phyloP scores from a whole-genome alignment of 2,888 invertebrate species.

The Charanyca ferruginea region DNA sequence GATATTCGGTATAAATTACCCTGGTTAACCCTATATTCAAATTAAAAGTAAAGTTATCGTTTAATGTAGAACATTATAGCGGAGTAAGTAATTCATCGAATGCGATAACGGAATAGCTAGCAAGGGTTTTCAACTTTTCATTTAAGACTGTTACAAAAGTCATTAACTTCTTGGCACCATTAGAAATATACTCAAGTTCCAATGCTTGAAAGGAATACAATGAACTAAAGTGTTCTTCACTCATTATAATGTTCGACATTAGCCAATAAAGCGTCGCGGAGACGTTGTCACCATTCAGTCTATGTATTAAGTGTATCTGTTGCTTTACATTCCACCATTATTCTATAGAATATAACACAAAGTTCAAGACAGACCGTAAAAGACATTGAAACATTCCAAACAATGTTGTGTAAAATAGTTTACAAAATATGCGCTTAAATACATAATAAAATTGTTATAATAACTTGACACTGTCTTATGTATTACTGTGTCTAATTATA shows the following conservation, averaged over 20 bases:
- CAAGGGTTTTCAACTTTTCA: constrained; percentile 38
- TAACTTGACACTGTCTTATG: constrained; percentile 82
- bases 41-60: constrained; percentile 51
- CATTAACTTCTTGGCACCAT: constrained; percentile 47
- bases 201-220: constrained; percentile 23
- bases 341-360: constrained; percentile 71
- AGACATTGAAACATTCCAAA: constrained; percentile 86
- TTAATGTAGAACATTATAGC: constrained; percentile 58
- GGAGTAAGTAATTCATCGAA: constrained; percentile 22
- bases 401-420: constrained; percentile 77
- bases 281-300: constrained; percentile 67
- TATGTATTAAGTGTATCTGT: constrained; percentile 67
- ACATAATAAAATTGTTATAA: constrained; percentile 81
- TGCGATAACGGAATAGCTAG: constrained; percentile 13
- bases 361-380: constrained; percentile 65
- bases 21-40: constrained; percentile 22
- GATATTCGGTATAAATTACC: background rate
- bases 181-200: constrained; percentile 23
- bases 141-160: constrained; percentile 18
- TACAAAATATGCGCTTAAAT: constrained; percentile 87
- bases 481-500: constrained; percentile 87
- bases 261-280: constrained; percentile 40
- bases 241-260: constrained; percentile 55
- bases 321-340: constrained; percentile 79
- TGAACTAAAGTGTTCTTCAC: constrained; percentile 16